Conservation (phyloP, 1,140 invertebrate genomes). For the Pectinophora gossypiella region DNA sequence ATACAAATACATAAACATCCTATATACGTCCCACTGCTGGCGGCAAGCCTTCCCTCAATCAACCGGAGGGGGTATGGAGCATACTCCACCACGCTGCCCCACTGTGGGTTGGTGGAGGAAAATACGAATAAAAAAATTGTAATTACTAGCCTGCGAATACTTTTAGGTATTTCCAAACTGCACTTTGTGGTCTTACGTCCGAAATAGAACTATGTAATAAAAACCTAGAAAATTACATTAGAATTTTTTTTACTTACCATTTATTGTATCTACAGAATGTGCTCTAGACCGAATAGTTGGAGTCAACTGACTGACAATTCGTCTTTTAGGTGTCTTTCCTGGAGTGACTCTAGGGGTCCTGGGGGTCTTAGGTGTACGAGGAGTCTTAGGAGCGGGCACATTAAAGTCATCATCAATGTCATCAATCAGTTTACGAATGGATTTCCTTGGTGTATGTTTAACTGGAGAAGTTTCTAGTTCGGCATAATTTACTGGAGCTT, state of each 20-base stretch:
- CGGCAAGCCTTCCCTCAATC: too few relatives aligned
- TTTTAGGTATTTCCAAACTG: too few relatives aligned
- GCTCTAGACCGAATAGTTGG: conserved; percentile 55
- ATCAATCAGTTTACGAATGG: conserved; percentile 24
- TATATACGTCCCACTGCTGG: too few relatives aligned
- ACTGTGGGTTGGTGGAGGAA: too few relatives aligned
- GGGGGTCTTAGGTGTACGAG: conserved; percentile 37
- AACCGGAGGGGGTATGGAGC: too few relatives aligned
- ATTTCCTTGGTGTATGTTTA: conserved; percentile 43
- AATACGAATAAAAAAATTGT: too few relatives aligned
- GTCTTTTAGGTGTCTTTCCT: conserved; percentile 17
- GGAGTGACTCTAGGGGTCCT: conserved; percentile 26
- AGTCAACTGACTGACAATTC: conserved; percentile 53
- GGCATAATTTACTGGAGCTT: conserved; percentile 32
- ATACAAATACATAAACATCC: too few relatives aligned
- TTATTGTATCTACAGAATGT: conserved; percentile 55
- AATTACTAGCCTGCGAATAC: too few relatives aligned
- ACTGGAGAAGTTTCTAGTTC: conserved; percentile 49
- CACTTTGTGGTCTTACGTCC: too few relatives aligned
- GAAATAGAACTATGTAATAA: too few relatives aligned
- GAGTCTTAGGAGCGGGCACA: conserved; percentile 32
- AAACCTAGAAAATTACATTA: too few relatives aligned
- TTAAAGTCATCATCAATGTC: conserved; percentile 54
- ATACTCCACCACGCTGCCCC: too few relatives aligned
- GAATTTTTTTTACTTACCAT: conserved; percentile 35